A percentile compares a stretch with the other conserved stretches of the same genome.
Conservation (phyloP, 2,113 vertebrate genomes). For the Takifugu flavidus region DNA sequence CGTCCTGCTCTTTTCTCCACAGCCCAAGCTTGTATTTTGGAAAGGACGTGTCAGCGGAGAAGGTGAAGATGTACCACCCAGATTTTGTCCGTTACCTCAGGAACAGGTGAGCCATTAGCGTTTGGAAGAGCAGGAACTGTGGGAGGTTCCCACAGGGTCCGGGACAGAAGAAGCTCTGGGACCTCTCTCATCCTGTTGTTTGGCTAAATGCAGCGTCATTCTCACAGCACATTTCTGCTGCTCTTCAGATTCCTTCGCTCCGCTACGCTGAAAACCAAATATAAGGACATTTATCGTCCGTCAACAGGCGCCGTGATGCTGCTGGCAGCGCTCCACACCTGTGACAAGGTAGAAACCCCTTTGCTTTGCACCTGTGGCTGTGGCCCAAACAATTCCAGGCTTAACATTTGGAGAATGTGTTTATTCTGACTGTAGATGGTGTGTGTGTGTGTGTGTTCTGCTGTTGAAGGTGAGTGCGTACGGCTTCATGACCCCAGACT, state of each 20-base stretch:
- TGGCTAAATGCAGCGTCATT: too few species aligned
- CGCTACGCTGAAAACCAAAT: constrained; percentile 30
- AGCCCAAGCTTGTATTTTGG: constrained; percentile 75
- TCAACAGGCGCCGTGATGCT: constrained; percentile 80
- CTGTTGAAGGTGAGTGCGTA: constrained; percentile 77
- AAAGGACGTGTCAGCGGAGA: constrained; percentile 55
- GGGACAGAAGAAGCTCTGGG: background rate
- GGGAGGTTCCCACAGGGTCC: background rate
- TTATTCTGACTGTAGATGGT: background rate
- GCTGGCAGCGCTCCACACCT: constrained; percentile 78
- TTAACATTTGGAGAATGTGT: too few species aligned
- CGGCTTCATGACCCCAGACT: constrained; percentile 80
- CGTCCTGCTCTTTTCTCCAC: background rate
- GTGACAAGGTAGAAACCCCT: constrained; percentile 70
- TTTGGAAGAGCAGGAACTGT: background rate
- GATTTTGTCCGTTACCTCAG: constrained; percentile 81
- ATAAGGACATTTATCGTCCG: constrained; percentile 71
- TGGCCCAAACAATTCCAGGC: too few species aligned
- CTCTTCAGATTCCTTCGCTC: constrained; percentile 72
- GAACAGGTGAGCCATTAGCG: constrained; percentile 72
- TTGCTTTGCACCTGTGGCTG: background rate
- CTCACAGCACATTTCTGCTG: too few species aligned
- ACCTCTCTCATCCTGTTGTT: background rate
- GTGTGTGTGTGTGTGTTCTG: background rate
- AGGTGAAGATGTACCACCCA: constrained; percentile 81